Conservation (phyloP, 1,140 invertebrate genomes). For the Aporrectodea caliginosa region DNA sequence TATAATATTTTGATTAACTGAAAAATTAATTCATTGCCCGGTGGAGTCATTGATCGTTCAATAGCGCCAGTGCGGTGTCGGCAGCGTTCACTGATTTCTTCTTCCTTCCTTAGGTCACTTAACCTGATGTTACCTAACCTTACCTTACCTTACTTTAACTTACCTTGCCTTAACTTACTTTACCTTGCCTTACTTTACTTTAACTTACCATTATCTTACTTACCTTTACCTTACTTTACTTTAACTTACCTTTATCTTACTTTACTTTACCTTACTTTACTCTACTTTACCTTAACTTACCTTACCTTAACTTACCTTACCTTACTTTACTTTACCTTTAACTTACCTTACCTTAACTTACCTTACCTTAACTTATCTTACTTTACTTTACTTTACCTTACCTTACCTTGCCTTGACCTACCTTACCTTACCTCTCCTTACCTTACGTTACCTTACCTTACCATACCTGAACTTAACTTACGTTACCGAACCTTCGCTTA, state of each 20-base stretch:
- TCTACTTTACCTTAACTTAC: not conserved
- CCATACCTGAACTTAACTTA: no score
- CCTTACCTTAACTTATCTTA: not conserved
- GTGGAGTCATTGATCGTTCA: not conserved
- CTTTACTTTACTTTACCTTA: no score
- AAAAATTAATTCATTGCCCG: no score
- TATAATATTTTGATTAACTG: no score
- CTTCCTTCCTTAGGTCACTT: not conserved
- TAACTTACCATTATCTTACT: not conserved
- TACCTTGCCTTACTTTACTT: not conserved
- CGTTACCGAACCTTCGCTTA: not conserved
- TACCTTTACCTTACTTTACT: not conserved
- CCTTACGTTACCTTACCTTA: no score
- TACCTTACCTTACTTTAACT: not conserved
- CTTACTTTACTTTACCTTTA: no score
- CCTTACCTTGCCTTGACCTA: not conserved
- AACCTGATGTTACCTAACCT: not conserved
- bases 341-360: not conserved
- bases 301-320: not conserved
- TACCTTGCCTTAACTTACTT: not conserved
- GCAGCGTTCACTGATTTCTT: not conserved
- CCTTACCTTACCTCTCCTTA: not conserved
- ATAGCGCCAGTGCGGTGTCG: not conserved
- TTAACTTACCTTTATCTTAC: no score
- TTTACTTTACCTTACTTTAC: not conserved